Evolutionary conservation across 2,113 vertebrate genomes (phyloP).

Genomic region (Camelus bactrianus): DNA sequence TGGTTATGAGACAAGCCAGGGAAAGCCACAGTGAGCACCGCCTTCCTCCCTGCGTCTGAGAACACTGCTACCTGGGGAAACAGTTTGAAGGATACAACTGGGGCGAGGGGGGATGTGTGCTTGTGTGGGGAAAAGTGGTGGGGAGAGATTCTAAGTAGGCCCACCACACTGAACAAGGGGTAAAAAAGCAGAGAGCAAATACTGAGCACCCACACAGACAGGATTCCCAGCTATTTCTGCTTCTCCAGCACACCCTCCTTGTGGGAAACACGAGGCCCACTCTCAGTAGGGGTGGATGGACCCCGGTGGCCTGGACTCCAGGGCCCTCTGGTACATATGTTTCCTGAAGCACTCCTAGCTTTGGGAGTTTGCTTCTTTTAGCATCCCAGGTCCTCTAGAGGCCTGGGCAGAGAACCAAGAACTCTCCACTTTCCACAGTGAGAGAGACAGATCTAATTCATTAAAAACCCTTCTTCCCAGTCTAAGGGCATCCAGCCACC

Average conservation of each 20-base stretch:
- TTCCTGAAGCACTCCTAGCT: neutral
- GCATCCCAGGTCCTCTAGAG: neutral
- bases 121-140: neutral
- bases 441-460: neutral
- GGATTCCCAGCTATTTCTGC: neutral
- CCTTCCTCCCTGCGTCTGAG: neutral
- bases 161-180: neutral
- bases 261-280: neutral
- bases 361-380: neutral
- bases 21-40: neutral
- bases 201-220: neutral
- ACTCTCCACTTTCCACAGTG: neutral
- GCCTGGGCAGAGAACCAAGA: conserved; percentile 50
- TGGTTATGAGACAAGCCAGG: neutral
- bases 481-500: neutral
- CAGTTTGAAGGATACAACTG: neutral
- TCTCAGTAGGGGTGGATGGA: neutral
- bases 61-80: neutral
- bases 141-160: neutral
- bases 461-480: neutral
- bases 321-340: neutral
- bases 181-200: neutral
- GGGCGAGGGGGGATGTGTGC: neutral
- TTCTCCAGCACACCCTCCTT: neutral
- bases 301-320: neutral